Conservation (phyloP, 2,113 vertebrate species). For the Reinhardtius hippoglossoides region DNA sequence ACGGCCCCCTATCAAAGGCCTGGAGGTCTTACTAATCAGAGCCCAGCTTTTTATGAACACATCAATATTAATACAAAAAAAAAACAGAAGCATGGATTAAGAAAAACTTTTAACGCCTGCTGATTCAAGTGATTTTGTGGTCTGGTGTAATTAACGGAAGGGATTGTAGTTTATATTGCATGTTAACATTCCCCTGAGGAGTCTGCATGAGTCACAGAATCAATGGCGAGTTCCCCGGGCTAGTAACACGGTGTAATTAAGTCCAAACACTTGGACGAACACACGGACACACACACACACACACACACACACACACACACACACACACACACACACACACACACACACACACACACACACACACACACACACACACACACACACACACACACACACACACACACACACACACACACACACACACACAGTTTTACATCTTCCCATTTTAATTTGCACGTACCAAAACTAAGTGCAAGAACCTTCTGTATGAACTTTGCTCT, state of each 20-base stretch:
- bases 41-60: conserved; percentile 67
- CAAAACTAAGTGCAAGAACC: background rate
- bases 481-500: background rate
- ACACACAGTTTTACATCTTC: background rate
- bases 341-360: too few relatives aligned
- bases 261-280: conserved; percentile 24
- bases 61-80: conserved; percentile 78
- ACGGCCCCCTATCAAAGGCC: conserved; percentile 67
- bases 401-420: background rate
- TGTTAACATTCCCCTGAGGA: conserved; percentile 53
- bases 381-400: background rate
- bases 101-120: conserved; percentile 68
- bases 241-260: conserved; percentile 41
- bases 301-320: background rate
- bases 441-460: background rate
- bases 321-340: background rate
- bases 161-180: conserved; percentile 60
- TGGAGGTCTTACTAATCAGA: conserved; percentile 68
- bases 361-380: background rate
- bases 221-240: conserved; percentile 12
- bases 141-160: conserved; percentile 68
- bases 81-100: conserved; percentile 68
- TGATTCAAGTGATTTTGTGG: conserved; percentile 70
- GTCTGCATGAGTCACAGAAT: conserved; percentile 26
- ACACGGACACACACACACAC: too few relatives aligned